phyloP scores from a whole-genome alignment of 2,113 vertebrate genomes.

The Coracopsis vasa region DNA sequence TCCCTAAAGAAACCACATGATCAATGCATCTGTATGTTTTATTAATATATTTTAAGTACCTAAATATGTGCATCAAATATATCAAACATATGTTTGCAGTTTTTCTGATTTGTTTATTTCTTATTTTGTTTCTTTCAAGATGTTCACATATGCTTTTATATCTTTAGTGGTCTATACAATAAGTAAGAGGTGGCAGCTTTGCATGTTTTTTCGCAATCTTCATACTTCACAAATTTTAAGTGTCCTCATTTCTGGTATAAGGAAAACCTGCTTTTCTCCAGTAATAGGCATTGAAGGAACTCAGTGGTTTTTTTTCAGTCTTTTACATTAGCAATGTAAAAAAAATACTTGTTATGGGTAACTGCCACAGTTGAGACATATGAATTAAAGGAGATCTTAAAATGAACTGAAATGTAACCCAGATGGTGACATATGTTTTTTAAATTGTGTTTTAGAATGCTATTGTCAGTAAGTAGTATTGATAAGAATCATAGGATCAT shows the following conservation, averaged over 20 bases:
- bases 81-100: neutral
- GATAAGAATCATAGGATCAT: neutral
- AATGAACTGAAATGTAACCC: neutral
- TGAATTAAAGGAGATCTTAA: neutral
- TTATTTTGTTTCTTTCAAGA: neutral
- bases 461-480: constrained; percentile 22
- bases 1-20: neutral
- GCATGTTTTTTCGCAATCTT: neutral
- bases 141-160: neutral
- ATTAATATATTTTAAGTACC: neutral
- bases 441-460: neutral
- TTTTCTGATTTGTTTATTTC: neutral
- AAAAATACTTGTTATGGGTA: neutral
- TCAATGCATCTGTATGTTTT: neutral
- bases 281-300: neutral
- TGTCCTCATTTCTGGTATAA: neutral
- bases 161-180: neutral
- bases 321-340: neutral
- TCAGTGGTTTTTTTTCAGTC: neutral
- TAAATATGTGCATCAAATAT: neutral
- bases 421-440: neutral
- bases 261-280: neutral
- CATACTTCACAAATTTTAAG: neutral
- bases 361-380: neutral
- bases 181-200: neutral